Evolutionary conservation across 2,113 vertebrate genomes (phyloP), one percentile per base, ranked within the genome.

Genomic region (Oreocharis arfaki): DNA sequence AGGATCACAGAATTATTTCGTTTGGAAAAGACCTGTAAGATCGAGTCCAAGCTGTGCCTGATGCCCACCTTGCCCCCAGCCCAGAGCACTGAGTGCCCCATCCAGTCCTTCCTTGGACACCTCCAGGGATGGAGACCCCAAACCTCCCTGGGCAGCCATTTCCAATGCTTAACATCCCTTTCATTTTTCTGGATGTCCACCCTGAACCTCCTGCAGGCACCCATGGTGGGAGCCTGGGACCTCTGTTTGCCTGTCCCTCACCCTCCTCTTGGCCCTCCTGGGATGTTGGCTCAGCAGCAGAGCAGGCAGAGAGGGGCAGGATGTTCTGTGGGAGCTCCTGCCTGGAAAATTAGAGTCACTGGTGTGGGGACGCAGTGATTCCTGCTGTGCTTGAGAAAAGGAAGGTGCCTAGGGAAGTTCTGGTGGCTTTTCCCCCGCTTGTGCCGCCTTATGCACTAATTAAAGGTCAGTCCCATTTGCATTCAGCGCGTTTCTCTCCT

Each of bases 381-480:
- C 53, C 64, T 56, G 70, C 75, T 61, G 71, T 19, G 16, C 67
- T 37, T 10, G 68, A 32, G 44, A 52, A 74, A 74, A 56, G 33
- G 18, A 86, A 84, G 76, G 83, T 77, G 89, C 89, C 76, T 70
- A 30, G 76, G 79, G 89, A 95, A 77, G 68, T 75, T 78, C 64
- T 89, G 84, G 47, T 83, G 87, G 4, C 30, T 67, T 79, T 76
- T 56, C 37, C 32, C 27, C 59, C 7, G 2, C 33, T 57, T 6
- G 23, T 67, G 83, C 84, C 76, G 90, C 6, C 42, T 85, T 8
- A 14, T 32, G 78, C 65, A 1, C 84, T 93, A 80, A 93, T 90
- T 92, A 96, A 96, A 97, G 95, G 95, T 97, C 95, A 95, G 47
- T 81, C 13, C 68, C 56, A 52, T 89, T 81, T 84, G 56, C 56